A percentile compares a stretch with the other conserved stretches of the same genome.
Conservation (phyloP, 1,140 invertebrate species). For the Polypedilum pembai region DNA sequence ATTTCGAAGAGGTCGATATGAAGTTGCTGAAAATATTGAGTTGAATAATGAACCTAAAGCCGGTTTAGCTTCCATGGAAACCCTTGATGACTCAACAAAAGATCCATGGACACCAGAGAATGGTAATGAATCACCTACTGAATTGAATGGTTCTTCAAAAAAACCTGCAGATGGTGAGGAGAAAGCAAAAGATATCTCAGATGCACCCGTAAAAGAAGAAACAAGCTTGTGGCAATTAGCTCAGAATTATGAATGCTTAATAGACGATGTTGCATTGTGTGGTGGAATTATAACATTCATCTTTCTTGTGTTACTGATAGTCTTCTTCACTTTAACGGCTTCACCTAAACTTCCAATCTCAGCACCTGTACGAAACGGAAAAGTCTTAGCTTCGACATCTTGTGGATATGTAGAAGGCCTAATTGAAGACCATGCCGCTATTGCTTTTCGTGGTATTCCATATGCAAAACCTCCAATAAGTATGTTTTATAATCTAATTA, state of each 20-base stretch:
- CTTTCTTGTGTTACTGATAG: conserved; percentile 56
- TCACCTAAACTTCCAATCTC: conserved; percentile 41
- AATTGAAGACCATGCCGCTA: conserved; percentile 59
- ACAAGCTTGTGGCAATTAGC: conserved; percentile 31
- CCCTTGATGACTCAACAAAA: conserved; percentile 55
- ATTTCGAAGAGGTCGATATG: conserved; percentile 32
- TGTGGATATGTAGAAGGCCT: conserved; percentile 72
- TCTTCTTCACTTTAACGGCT: conserved; percentile 52
- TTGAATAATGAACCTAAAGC: conserved; percentile 49
- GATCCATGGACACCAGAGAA: conserved; percentile 33
- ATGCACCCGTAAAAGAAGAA: conserved; percentile 52
- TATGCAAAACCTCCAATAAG: conserved; percentile 71
- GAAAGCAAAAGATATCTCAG: conserved; percentile 54
- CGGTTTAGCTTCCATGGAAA: conserved; percentile 68
- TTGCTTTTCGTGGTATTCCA: conserved; percentile 76
- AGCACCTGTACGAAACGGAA: conserved; percentile 55
- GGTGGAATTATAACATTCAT: conserved; percentile 51
- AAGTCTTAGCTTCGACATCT: conserved; percentile 62
- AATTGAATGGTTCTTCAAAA: no score
- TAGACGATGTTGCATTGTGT: conserved; percentile 47
- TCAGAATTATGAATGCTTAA: neutral
- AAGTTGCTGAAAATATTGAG: conserved; percentile 43
- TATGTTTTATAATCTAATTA: conserved; percentile 32
- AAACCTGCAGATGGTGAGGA: conserved; percentile 40
- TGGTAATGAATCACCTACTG: conserved; percentile 33